These are phyloP conservation scores for Xerus rutilus DNA, from an alignment of 2,797 vertebrate species.

Conservation along the genomic window DNA sequence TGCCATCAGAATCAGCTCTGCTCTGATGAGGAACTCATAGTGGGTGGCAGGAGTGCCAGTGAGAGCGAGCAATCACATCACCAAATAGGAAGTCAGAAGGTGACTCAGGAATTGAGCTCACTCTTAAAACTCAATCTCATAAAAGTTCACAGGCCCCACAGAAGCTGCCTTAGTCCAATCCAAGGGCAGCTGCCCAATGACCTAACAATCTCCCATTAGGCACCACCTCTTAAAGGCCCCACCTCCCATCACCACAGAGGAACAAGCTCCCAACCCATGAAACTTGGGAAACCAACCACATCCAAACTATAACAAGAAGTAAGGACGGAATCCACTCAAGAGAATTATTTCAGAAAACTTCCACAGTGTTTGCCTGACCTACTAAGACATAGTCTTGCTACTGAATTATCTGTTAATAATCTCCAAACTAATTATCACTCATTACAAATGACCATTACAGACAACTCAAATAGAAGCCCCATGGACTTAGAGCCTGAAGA, in stretches of 20 bases:
- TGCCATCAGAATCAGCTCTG: background rate
- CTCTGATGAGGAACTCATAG: background rate
- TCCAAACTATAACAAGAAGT: background rate
- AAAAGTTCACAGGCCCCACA: background rate
- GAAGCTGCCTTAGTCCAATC: background rate
- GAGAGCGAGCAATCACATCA: background rate
- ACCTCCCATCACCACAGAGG: background rate
- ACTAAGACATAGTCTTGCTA: background rate
- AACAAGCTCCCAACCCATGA: background rate
- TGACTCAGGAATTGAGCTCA: background rate
- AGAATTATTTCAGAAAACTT: slow-evolving; percentile 21
- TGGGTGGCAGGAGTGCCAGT: background rate
- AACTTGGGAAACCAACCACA: background rate
- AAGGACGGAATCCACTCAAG: background rate
- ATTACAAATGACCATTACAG: background rate
- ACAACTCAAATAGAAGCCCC: background rate
- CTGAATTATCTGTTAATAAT: background rate
- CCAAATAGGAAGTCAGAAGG: background rate
- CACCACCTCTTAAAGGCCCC: too few species aligned
- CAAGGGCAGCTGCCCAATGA: background rate
- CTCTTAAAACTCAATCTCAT: background rate
- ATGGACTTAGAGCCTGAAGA: background rate
- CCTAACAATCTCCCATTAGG: background rate
- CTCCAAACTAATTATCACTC: background rate
- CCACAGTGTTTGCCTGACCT: background rate